Conservation (phyloP, 2,888 invertebrate species). For the Drosophila imparisetae region DNA sequence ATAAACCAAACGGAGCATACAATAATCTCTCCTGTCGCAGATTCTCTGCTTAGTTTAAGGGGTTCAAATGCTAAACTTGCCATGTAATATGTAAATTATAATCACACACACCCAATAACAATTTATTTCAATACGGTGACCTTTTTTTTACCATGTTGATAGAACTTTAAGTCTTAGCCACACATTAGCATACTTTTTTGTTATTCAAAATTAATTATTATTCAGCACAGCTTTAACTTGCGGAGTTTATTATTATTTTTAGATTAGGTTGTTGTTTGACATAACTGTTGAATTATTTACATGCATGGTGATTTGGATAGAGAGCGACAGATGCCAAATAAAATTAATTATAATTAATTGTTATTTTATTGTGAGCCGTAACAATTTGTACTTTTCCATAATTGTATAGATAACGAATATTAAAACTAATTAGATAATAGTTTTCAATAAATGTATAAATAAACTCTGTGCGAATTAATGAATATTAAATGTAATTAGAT, state of each 20-base stretch:
- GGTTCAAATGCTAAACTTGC: slow-evolving; percentile 24
- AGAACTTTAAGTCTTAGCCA: slow-evolving; percentile 26
- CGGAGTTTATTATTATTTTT: slow-evolving; percentile 13
- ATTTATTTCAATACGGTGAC: slow-evolving; percentile 59
- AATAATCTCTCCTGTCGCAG: not conserved
- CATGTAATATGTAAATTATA: slow-evolving; percentile 26
- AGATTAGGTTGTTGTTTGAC: not conserved
- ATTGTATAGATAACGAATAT: not conserved
- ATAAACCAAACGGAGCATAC: not conserved
- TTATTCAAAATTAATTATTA: not conserved
- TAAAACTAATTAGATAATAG: not conserved
- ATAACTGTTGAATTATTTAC: not conserved
- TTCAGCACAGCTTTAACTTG: slow-evolving; percentile 60
- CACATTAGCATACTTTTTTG: not conserved
- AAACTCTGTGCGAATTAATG: not conserved
- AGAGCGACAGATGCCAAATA: not conserved
- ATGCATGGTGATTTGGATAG: not conserved
- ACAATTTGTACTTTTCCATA: not conserved
- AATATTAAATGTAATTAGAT: not conserved
- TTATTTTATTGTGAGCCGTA: not conserved
- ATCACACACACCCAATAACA: slow-evolving; percentile 1
- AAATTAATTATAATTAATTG: not conserved
- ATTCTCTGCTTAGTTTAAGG: slow-evolving; percentile 10
- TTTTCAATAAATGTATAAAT: not conserved
- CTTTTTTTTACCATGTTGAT: slow-evolving; percentile 16